Evolutionary conservation across 2,888 invertebrate genomes (phyloP), one percentile per base, ranked within the genome.

Genomic region (Panzeria rudis): DNA sequence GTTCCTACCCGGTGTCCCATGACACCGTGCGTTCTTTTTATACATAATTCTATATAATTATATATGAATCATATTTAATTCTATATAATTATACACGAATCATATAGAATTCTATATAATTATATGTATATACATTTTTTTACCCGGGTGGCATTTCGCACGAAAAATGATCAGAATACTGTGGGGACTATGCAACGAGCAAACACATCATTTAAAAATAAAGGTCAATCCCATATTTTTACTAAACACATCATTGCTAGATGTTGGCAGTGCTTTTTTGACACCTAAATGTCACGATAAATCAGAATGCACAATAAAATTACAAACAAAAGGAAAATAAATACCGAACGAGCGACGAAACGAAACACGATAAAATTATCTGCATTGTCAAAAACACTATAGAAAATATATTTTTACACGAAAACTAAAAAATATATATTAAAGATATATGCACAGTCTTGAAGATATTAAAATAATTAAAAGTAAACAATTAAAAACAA

Each of bases 261-360:
- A n/a, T 11, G 25, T 8, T 83, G 66, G 83, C 78, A 77, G 17
- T 41, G 15, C 76, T 64, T 9, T 64, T 61, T 72, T 47, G n/a
- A 56, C 50, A 50, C 17, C 25, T 59, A 78, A 83, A 83, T 73
- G 78, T 77, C 83, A 72, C 29, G 9, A 54, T 35, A 78, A 66
- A n/a, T 3, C 9, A 50, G 6, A 83, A 78, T 68, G 38, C 11
- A 38, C 7, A 78, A 50, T 61, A 72, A 78, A 77, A 15, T 20
- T 41, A n/a, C 29, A 59, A 35, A 4, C 50, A 83, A 83, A 72
- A 62, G 64, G n/a, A 56, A 62, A 69, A 69, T 71, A 85, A 72
- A 78, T 72, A 87, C 81, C 86, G 86, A 87, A 87, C 86, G 86
- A 87, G 79, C 86, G 62, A 86, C 83, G 81, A 87, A 87, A 86